A percentile compares a stretch with the other conserved stretches of the same genome.
phyloP scores from a whole-genome alignment of 2,888 invertebrate species.

The Oscheius sp. region DNA sequence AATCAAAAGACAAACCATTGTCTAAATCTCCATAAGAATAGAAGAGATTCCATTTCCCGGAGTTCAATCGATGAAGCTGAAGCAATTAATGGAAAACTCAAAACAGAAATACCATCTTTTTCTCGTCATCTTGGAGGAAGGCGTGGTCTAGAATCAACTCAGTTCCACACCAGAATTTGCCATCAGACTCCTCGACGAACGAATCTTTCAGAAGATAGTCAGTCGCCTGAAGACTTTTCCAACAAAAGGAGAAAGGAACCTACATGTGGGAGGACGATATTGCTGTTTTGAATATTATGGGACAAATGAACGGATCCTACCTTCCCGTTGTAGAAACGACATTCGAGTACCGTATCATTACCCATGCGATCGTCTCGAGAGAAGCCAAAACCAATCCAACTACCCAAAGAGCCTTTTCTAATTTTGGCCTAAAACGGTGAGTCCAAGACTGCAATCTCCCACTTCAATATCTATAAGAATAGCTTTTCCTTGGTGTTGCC shows the following conservation, averaged over 20 bases:
- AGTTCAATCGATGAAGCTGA: conserved; percentile 44
- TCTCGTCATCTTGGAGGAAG: conserved; percentile 35
- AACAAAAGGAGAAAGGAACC: background rate
- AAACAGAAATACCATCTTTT: conserved; percentile 34
- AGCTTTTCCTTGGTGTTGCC: conserved; percentile 50
- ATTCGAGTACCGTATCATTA: conserved; percentile 72
- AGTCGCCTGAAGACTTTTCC: conserved; percentile 38
- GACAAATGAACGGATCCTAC: conserved; percentile 41
- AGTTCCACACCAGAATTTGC: conserved; percentile 44
- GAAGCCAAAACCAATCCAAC: conserved; percentile 55
- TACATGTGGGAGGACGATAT: conserved; percentile 40
- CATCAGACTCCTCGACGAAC: conserved; percentile 40
- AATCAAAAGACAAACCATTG: conserved; percentile 7
- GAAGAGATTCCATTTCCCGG: conserved; percentile 43
- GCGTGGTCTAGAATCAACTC: conserved; percentile 50
- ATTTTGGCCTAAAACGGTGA: conserved; percentile 8
- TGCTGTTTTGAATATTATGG: conserved; percentile 43
- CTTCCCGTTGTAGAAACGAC: conserved; percentile 49
- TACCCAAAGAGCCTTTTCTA: conserved; percentile 28
- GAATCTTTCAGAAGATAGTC: conserved; percentile 43
- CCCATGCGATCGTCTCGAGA: conserved; percentile 63
- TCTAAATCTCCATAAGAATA: conserved; percentile 42
- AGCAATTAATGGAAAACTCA: background rate
- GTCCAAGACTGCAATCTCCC: too few relatives aligned
- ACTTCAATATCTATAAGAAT: conserved; percentile 52